phyloP scores from a whole-genome alignment of 2,888 invertebrate genomes.

The Macroteleia sp. region DNA sequence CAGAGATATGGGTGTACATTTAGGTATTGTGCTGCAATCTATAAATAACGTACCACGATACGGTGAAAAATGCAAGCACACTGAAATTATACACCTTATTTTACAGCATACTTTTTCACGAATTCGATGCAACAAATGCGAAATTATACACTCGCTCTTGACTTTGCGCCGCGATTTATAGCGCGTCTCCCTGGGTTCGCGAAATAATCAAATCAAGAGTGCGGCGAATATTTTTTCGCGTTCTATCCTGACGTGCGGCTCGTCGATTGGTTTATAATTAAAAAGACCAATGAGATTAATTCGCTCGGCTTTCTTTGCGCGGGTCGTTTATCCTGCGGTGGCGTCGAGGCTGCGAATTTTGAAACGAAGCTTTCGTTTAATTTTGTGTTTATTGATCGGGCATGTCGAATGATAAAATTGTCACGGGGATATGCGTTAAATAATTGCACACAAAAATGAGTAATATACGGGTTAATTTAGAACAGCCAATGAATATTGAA shows the following conservation, averaged over 20 bases:
- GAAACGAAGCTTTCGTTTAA: neutral
- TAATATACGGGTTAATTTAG: conserved; percentile 14
- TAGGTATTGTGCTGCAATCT: conserved; percentile 38
- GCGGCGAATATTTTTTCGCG: no score
- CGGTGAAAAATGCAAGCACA: conserved; percentile 22
- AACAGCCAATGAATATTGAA: conserved; percentile 22
- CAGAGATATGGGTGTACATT: conserved; percentile 29
- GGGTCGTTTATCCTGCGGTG: conserved; percentile 2
- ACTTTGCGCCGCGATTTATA: no score
- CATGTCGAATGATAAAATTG: neutral
- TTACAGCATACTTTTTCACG: conserved; percentile 22
- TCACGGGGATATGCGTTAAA: conserved; percentile 1
- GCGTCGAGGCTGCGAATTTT: conserved; percentile 9
- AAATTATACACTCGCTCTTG: no score
- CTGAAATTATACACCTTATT: conserved; percentile 12
- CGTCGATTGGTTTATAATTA: neutral
- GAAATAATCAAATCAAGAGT: no score
- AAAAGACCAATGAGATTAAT: neutral
- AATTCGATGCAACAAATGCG: no score
- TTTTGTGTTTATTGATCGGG: conserved; percentile 19
- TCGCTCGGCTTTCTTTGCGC: no score
- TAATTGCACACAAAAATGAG: conserved; percentile 14
- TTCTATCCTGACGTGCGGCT: no score
- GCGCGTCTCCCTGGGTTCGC: no score
- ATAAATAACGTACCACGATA: conserved; percentile 48